Base-by-base conservation (phyloP, 2,888 invertebrate genomes). In the Sycophila texana region DNA sequence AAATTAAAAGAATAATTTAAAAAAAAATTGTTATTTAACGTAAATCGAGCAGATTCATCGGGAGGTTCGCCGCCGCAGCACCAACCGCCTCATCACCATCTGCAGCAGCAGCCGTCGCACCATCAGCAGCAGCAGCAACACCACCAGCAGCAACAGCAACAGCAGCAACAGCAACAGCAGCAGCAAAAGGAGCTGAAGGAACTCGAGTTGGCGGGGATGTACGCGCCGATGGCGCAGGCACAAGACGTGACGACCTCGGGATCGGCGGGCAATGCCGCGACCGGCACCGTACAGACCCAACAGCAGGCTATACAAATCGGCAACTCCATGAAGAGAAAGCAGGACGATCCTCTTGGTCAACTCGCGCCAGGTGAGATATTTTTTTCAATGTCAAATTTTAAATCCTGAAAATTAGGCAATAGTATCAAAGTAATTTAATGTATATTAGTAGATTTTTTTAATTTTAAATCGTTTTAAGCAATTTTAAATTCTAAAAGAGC, bases 161-260 rank as follows among this genome's bases (percentile, higher is more conserved):
- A 92, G 71, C 85, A 91, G 79, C 88, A 91, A 81, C 91, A 92
- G 71, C 91, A 91, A 39, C 91, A 91, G 81, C 91, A 89, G 83
- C 90, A 91, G 77, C 91, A 91, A 71, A 90, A 90, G 65, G 91
- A 90, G 18, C 83, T 89, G 5, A 90, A 89, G 80, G 90, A 90
- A 51, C 83, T 90, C 14, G 90, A 90, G 74, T 81, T 89, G 13
- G 88, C 88, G 14, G 88, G 88, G 4, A 90, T 90, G 87, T 90
- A 90, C 81, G 88, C 87, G 18, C 87, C 89, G 0, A 82, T 88
- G 79, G 86, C 88, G 20, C 89, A 89, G 81, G 83, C 89, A 87
- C 86, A 92, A 90, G 88, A 93, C 91, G 88, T 91, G 89, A 88
- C 87, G 12, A 2, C 20, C 10, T 18, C 72, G 10, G 30, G 63